phyloP scores from a whole-genome alignment of 2,797 vertebrate species.

The Scyliorhinus canicula region DNA sequence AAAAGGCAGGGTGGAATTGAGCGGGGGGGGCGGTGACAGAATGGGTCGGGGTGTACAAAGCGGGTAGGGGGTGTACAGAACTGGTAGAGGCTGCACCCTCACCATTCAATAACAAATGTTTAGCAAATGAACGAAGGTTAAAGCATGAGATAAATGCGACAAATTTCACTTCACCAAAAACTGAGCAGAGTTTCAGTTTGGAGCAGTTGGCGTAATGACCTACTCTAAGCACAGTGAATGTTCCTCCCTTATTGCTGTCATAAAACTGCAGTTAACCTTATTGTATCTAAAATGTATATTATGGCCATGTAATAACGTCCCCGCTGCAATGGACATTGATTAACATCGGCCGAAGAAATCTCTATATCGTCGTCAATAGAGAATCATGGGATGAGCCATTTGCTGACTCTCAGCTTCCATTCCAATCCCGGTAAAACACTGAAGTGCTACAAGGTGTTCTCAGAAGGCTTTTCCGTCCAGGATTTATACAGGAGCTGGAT shows the following conservation, averaged over 20 bases:
- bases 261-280: background rate
- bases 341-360: background rate
- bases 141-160: background rate
- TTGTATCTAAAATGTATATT: background rate
- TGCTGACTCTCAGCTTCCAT: background rate
- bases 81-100: background rate
- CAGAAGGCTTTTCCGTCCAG: background rate
- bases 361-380: background rate
- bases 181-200: background rate
- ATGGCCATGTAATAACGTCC: background rate
- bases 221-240: background rate
- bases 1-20: background rate
- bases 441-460: background rate
- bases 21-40: too few species aligned
- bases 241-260: background rate
- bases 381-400: background rate
- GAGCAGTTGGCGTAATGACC: background rate
- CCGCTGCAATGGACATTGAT: background rate
- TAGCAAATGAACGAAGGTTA: background rate
- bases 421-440: background rate
- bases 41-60: too few species aligned
- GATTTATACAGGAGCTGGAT: background rate
- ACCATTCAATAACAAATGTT: background rate
- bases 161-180: background rate
- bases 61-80: too few species aligned